Evolutionary conservation across 2,888 invertebrate genomes (phyloP).

Genomic region (Cephus nigrinus): DNA sequence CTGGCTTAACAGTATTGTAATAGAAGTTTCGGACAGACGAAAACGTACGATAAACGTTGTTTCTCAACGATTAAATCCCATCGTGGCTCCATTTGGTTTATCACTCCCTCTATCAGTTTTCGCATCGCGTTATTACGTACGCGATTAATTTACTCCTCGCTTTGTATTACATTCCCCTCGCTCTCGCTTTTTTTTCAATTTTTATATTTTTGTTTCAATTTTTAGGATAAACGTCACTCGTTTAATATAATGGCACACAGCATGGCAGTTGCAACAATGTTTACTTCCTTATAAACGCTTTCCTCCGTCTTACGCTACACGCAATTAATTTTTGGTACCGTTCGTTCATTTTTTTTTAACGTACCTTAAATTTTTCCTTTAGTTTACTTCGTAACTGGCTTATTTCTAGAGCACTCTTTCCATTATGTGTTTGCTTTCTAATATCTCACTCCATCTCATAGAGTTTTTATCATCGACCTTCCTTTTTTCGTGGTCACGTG

Average conservation of each 20-base stretch:
- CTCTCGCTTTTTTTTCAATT: conserved; percentile 24
- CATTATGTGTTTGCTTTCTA: conserved; percentile 7
- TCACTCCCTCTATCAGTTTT: too few species aligned
- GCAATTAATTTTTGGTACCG: conserved; percentile 3
- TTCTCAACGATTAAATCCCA: too few species aligned
- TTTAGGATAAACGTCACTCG: conserved; percentile 55
- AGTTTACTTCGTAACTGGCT: neutral
- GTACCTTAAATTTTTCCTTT: conserved; percentile 13
- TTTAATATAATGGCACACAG: conserved; percentile 64
- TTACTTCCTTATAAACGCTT: conserved; percentile 49
- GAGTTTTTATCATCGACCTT: neutral
- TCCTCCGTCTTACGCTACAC: neutral
- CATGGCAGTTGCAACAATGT: conserved; percentile 65
- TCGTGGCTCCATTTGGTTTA: too few species aligned
- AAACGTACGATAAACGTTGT: conserved; percentile 24
- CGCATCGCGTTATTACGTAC: too few species aligned
- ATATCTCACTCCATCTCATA: neutral
- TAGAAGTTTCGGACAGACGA: conserved; percentile 31
- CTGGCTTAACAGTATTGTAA: too few species aligned
- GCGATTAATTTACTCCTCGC: neutral
- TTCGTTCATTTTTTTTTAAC: conserved; percentile 16
- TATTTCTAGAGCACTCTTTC: conserved; percentile 3
- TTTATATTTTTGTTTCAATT: conserved; percentile 27
- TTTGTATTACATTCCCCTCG: conserved; percentile 10
- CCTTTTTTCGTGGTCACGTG: conserved; percentile 1